Conservation (phyloP, 2,113 vertebrate genomes). For the Ibidorhyncha struthersii region DNA sequence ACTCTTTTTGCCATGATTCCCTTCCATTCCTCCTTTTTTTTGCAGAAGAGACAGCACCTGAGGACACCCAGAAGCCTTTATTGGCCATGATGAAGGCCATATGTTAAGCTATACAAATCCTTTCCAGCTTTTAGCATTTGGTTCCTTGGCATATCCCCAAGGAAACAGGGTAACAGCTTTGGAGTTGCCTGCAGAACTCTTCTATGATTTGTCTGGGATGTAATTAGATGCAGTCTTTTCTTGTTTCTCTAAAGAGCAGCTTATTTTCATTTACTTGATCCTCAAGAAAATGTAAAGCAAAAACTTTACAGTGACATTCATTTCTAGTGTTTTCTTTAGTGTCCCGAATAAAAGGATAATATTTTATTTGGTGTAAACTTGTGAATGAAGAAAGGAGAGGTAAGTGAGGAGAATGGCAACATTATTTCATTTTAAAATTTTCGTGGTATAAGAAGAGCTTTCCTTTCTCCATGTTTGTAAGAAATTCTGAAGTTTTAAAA, state of each 20-base stretch:
- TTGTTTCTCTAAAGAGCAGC: background rate
- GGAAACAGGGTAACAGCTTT: background rate
- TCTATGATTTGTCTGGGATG: background rate
- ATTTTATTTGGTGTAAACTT: background rate
- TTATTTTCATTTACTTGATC: background rate
- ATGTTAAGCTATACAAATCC: slow-evolving; percentile 14
- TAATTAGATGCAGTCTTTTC: background rate
- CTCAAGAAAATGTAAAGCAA: background rate
- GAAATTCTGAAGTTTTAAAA: background rate
- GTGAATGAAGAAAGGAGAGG: background rate
- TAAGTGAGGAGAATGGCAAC: background rate
- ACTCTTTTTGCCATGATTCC: background rate
- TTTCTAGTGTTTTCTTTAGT: background rate
- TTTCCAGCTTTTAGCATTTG: slow-evolving; percentile 29
- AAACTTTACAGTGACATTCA: background rate
- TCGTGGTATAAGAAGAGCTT: background rate
- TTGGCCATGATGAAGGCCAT: background rate
- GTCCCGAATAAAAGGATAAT: background rate
- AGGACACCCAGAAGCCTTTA: background rate
- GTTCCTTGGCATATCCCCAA: background rate
- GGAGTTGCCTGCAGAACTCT: background rate
- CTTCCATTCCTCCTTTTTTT: background rate
- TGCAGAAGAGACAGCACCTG: background rate
- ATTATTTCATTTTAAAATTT: background rate
- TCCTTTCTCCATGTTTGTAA: background rate